Evolutionary conservation across 1,140 invertebrate species (phyloP).

Genomic region (Drosophila dunni): DNA sequence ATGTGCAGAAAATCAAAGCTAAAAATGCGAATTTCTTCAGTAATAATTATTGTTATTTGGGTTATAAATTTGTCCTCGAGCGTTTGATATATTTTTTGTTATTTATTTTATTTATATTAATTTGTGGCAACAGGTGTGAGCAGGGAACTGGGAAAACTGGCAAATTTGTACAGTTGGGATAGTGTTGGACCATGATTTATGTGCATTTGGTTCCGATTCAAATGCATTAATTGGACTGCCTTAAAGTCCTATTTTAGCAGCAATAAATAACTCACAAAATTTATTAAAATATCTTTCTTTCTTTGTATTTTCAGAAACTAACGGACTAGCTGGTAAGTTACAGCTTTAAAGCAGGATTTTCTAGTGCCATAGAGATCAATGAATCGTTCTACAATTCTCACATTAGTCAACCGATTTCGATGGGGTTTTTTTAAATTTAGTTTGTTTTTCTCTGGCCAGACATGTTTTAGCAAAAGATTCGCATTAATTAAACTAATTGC

Average conservation of each 20-base stretch:
- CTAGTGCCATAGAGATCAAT: not conserved
- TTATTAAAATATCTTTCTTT: not conserved
- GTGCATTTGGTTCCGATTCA: not conserved
- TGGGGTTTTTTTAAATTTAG: not conserved
- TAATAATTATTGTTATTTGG: constrained; percentile 34
- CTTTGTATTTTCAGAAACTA: constrained; percentile 27
- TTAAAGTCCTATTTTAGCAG: too few relatives aligned
- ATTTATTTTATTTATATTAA: constrained; percentile 37
- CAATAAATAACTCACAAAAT: not conserved
- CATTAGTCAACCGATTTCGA: constrained; percentile 37
- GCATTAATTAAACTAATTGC: constrained; percentile 74
- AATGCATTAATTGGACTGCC: not conserved
- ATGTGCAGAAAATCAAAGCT: constrained; percentile 1
- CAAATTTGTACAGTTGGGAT: constrained; percentile 24
- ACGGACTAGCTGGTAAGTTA: constrained; percentile 41
- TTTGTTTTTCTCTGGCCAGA: not conserved
- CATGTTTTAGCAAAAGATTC: constrained; percentile 22
- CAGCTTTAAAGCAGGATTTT: not conserved
- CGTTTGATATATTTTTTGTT: constrained; percentile 22
- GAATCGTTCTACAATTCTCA: not conserved
- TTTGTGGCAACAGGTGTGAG: constrained; percentile 68
- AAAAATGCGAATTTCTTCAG: constrained; percentile 1
- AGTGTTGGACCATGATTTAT: constrained; percentile 22
- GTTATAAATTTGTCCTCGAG: constrained; percentile 24
- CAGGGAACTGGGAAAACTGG: not conserved